Conservation (phyloP, 2,113 vertebrate genomes). For the Rostratula benghalensis region DNA sequence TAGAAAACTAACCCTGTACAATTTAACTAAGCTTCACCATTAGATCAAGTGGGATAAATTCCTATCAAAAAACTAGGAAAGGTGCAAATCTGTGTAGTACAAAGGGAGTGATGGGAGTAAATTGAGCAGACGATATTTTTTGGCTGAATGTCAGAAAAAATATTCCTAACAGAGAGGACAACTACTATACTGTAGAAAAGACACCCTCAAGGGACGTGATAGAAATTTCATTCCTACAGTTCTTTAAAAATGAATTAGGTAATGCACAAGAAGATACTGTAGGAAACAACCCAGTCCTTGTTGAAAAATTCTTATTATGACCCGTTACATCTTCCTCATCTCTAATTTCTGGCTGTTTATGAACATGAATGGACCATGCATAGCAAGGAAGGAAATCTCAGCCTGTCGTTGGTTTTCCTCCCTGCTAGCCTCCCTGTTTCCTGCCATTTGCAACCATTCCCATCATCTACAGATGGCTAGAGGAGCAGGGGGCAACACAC, state of each 20-base stretch:
- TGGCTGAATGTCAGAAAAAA: constrained; percentile 37
- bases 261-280: background rate
- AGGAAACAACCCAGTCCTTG: background rate
- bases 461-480: background rate
- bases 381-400: background rate
- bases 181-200: constrained; percentile 1
- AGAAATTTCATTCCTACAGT: background rate
- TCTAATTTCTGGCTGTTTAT: background rate
- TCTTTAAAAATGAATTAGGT: background rate
- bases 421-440: background rate
- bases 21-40: background rate
- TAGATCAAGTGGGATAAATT: background rate
- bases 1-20: fast-evolving
- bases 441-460: background rate
- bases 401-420: background rate
- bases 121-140: constrained; percentile 44
- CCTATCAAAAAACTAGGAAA: background rate
- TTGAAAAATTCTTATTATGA: background rate
- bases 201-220: background rate
- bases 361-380: background rate
- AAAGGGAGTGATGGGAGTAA: constrained; percentile 13
- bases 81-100: background rate
- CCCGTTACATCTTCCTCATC: background rate
- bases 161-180: background rate
- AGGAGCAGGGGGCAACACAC: constrained; percentile 1